Evolutionary conservation across 2,888 invertebrate genomes (phyloP), one percentile per base, ranked within the genome.

Genomic region (Acronicta aceris): DNA sequence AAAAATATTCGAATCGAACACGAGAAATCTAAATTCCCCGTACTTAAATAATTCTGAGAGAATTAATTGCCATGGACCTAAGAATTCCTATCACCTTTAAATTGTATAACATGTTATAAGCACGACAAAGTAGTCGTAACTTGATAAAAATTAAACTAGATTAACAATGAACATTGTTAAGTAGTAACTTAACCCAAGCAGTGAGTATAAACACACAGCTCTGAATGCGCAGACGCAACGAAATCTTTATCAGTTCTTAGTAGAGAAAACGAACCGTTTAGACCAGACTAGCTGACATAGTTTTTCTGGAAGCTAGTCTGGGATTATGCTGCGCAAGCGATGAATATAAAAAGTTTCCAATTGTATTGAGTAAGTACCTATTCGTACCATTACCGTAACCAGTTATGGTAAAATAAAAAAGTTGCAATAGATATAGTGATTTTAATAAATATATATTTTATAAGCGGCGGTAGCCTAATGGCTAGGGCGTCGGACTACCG

Each of bases 221-320:
- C 17, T 30, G 49, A 65, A 61, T 63, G 49, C 41, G 30, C 53
- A 8, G 46, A 65, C 40, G 17, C 45, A 7, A 25, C 59, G 16
- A 5, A 46, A 43, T 47, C 49, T 74, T 66, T 66, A 76, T 75
- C 78, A 55, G n/a, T 76, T 76, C 76, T 42, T 6, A 6, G 76
- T 66, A 78, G 6, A 36, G 59, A 48, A 66, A 50, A 25, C 16
- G 61, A 71, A 55, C 58, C 60, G 63, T 56, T 74, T 65, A 60
- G 55, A 27, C 58, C 47, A 47, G n/a, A 7, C 16, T 8, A 17
- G 73, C 74, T 79, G 79, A 82, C 57, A 58, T 56, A 57, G 67
- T 10, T 84, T 85, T 85, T 71, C 36, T 66, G 85, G 81, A 85
- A n/a, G 6, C 49, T 53, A 38, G 60, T 21, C 10, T 25, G 0